Percentiles rank a stretch among this genome's conserved stretches.
These are phyloP conservation scores for Ariolimax columbianus DNA, from an alignment of 2,888 invertebrate species.

Conservation along the genomic window DNA sequence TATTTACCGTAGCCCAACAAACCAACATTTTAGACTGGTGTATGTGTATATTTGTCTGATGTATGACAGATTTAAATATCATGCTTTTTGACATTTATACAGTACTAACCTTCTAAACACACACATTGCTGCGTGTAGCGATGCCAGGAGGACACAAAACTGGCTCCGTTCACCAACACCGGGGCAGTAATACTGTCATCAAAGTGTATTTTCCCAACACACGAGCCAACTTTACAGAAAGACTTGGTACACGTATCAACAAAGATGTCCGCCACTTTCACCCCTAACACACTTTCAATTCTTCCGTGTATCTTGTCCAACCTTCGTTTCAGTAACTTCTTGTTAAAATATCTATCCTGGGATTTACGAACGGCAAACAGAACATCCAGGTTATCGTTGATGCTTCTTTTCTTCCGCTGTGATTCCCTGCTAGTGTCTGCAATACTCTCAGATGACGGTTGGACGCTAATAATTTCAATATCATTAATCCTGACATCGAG, in stretches of 20 bases:
- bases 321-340: slow-evolving; percentile 83
- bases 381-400: slow-evolving; percentile 86
- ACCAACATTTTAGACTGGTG: no score
- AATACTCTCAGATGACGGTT: slow-evolving; percentile 78
- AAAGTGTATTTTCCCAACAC: slow-evolving; percentile 81
- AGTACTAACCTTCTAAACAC: slow-evolving; percentile 83
- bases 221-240: slow-evolving; percentile 85
- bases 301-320: slow-evolving; percentile 82
- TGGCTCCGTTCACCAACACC: slow-evolving; percentile 86
- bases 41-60: no score
- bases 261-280: slow-evolving; percentile 84
- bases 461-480: slow-evolving; percentile 91
- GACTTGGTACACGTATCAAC: slow-evolving; percentile 85
- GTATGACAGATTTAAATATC: no score
- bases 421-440: slow-evolving; percentile 8
- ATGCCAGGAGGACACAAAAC: slow-evolving; percentile 88
- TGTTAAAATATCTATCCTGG: slow-evolving; percentile 65
- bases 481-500: slow-evolving; percentile 87
- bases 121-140: slow-evolving; percentile 87
- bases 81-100: no score
- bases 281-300: slow-evolving; percentile 84
- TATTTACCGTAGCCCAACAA: no score
- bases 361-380: slow-evolving; percentile 88
- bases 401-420: slow-evolving; percentile 55
- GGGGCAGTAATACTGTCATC: slow-evolving; percentile 80